Evolutionary conservation across 2,888 invertebrate species (phyloP).

Genomic region (Gibbula magus): DNA sequence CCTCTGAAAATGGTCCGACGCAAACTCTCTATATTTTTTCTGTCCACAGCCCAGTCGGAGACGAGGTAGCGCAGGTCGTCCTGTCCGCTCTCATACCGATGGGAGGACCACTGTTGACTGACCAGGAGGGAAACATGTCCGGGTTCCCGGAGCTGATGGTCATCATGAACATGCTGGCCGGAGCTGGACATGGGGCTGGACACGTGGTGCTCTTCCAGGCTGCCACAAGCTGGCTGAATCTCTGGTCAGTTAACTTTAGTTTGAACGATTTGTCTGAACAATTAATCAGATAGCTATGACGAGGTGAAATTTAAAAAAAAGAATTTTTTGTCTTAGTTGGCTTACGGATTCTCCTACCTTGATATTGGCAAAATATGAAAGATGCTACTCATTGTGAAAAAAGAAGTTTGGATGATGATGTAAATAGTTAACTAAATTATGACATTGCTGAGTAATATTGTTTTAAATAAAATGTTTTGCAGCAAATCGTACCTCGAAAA

Average conservation of each 20-base stretch:
- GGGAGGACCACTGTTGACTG: constrained; percentile 81
- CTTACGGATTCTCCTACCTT: no score
- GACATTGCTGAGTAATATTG: no score
- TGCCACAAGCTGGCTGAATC: constrained; percentile 84
- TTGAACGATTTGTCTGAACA: not conserved
- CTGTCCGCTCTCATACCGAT: constrained; percentile 85
- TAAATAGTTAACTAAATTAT: no score
- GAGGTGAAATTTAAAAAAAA: no score
- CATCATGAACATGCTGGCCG: constrained; percentile 89
- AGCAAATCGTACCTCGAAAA: constrained; percentile 79
- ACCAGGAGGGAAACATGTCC: constrained; percentile 79
- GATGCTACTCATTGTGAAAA: no score
- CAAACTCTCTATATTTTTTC: no score
- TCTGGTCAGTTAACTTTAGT: constrained; percentile 56
- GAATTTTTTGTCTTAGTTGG: no score
- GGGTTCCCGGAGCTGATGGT: constrained; percentile 87
- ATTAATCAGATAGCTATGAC: not conserved
- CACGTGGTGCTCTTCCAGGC: constrained; percentile 89
- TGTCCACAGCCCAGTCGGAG: constrained; percentile 77
- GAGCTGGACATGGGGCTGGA: constrained; percentile 87
- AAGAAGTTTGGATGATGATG: no score
- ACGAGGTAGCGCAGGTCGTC: constrained; percentile 81
- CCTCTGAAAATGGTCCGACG: no score
- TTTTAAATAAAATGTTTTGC: constrained; percentile 39
- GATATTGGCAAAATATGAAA: no score